Base-by-base conservation (phyloP, 2,113 vertebrate genomes). In the Rhinolophus ferrumequinum region DNA sequence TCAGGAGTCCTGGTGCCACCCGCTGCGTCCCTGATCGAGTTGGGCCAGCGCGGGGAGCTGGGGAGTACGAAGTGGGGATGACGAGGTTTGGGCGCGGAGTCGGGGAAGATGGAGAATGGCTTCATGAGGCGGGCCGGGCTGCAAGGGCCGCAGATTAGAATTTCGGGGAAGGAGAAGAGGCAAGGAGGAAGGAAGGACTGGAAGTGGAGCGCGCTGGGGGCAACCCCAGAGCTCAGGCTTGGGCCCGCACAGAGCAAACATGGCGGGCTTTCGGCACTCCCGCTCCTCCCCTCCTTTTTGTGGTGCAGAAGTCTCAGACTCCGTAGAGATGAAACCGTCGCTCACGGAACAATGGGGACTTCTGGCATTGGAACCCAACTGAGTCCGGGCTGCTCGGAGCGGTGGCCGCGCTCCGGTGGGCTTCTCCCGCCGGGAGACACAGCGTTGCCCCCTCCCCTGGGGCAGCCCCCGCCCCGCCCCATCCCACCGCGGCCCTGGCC, bases 401-500 rank as follows among this genome's bases (percentile, higher is more conserved):
- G 2, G 16, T 0, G 30, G n/a, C 75, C 21, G 41, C 2, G n/a
- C 84, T 26, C 26, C 16, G 0, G 87, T 21, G 0, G 69, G 67
- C 33, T 44, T 33, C 90, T 26, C 18, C 1, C 0, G 24, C 76
- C 5, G 0, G 2, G 67, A 30, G 56, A 35, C 28, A 0, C 3
- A 0, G 24, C 0, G 1, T 0, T 0, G 33, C 83, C 87, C 54
- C 83, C 88, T n/a, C 79, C 66, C 4, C 8, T 2, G 56, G 90
- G 86, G 89, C 89, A 95, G 84, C 91, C 75, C 76, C 83, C 13
- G 60, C 92, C 90, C 90, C 88, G 44, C 94, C 97, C 95, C 86
- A 58, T 35, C 70, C 80, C 87, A 64, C 72, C 2, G 18, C n/a
- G 0, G 80, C 81, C 60, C 64, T n/a, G 76, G 94, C 88, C 90